Conservation (phyloP, 2,113 vertebrate species). For the Callorhinus ursinus region DNA sequence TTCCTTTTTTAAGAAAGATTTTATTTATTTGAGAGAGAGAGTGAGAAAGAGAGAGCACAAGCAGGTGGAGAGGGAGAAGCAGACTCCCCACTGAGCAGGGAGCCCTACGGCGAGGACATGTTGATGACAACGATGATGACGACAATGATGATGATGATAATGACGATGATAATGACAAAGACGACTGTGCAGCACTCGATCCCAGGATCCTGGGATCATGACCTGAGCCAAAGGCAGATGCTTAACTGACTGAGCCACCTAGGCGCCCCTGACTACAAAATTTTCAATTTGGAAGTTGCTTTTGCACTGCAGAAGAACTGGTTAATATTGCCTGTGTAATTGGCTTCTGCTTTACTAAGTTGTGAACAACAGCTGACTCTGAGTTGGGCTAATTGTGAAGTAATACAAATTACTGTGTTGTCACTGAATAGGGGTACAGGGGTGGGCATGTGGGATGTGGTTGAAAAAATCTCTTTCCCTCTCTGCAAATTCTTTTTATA, state of each 20-base stretch:
- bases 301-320: not conserved
- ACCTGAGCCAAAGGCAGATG: not conserved
- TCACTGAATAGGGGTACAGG: not conserved
- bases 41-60: not conserved
- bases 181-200: not conserved
- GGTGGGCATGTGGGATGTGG: not conserved
- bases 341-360: not conserved
- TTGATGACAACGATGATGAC: not conserved
- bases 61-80: not conserved
- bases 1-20: not conserved
- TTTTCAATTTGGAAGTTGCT: not conserved
- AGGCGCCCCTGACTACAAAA: not conserved
- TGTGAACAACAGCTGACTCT: not conserved
- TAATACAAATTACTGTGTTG: not conserved
- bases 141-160: not conserved
- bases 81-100: not conserved
- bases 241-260: not conserved
- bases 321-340: not conserved
- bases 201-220: not conserved
- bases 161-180: not conserved
- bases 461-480: not conserved
- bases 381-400: constrained; percentile 1
- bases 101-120: not conserved
- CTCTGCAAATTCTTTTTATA: constrained; percentile 35
- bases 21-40: not conserved